phyloP scores from a whole-genome alignment of 2,797 vertebrate species.

The Bufotes viridis region DNA sequence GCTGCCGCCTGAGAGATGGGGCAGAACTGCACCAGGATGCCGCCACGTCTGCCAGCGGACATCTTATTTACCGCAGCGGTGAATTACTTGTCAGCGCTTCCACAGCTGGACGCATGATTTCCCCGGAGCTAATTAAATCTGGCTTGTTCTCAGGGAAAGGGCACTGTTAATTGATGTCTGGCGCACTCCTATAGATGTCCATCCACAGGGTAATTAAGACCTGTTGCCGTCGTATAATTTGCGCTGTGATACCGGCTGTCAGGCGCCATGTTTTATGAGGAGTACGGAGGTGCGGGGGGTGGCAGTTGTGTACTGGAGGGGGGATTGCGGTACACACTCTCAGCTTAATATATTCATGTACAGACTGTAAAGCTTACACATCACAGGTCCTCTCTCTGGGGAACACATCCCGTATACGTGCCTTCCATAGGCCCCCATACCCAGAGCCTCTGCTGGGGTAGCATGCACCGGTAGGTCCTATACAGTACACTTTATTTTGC shows the following conservation, averaged over 20 bases:
- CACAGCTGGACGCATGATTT: slow-evolving; percentile 57
- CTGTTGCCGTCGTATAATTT: slow-evolving; percentile 58
- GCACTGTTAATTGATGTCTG: slow-evolving; percentile 56
- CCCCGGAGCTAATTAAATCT: slow-evolving; percentile 55
- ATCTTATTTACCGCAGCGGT: slow-evolving; percentile 37
- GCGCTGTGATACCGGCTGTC: slow-evolving; percentile 40
- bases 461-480: too few relatives aligned
- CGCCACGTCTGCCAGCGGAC: slow-evolving; percentile 10
- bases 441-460: too few relatives aligned
- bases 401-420: too few relatives aligned
- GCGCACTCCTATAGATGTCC: slow-evolving; percentile 50
- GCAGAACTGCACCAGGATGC: neutral
- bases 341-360: neutral
- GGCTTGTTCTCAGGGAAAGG: slow-evolving; percentile 57
- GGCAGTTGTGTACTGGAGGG: neutral
- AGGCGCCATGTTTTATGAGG: slow-evolving; percentile 52
- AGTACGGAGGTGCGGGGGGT: slow-evolving; percentile 16
- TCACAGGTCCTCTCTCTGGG: too few relatives aligned
- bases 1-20: neutral
- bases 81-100: slow-evolving; percentile 30
- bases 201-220: slow-evolving; percentile 60
- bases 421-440: too few relatives aligned
- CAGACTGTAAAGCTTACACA: too few relatives aligned
- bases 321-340: too few relatives aligned
- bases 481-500: too few relatives aligned